Conservation (phyloP, 2,113 vertebrate species). For the Accipiter virgatus region DNA sequence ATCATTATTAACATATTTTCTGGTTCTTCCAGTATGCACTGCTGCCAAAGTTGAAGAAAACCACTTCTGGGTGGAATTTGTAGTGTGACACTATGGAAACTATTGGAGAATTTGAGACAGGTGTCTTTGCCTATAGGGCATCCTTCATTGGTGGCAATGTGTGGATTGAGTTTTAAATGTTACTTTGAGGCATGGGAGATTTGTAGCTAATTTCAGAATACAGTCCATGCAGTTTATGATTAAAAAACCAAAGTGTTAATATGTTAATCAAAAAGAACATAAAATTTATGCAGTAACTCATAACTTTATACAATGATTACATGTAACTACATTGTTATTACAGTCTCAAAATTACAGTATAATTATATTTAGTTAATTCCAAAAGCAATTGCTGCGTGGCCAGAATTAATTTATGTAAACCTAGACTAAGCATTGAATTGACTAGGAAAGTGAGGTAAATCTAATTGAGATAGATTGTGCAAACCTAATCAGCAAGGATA, state of each 20-base stretch:
- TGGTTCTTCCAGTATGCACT: background rate
- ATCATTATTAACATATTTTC: background rate
- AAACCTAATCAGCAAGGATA: slow-evolving; percentile 56
- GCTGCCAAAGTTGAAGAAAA: background rate
- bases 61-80: background rate
- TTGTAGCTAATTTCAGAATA: background rate
- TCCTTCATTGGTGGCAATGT: background rate
- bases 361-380: slow-evolving; percentile 57
- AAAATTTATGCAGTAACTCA: slow-evolving; percentile 10
- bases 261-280: slow-evolving; percentile 14
- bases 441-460: slow-evolving; percentile 60
- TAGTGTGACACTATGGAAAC: background rate
- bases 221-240: background rate
- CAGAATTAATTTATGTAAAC: slow-evolving; percentile 59
- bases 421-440: slow-evolving; percentile 48
- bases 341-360: slow-evolving; percentile 34
- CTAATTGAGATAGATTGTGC: slow-evolving; percentile 62
- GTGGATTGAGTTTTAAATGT: background rate
- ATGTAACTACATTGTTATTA: slow-evolving; percentile 60
- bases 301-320: slow-evolving; percentile 37
- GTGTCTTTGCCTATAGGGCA: background rate
- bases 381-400: slow-evolving; percentile 40
- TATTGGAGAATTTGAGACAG: background rate
- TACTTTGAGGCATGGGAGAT: background rate
- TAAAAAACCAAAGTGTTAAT: background rate